These are phyloP conservation scores for Triplophysa tibetana DNA, from an alignment of 2,113 vertebrate genomes.

Conservation along the genomic window DNA sequence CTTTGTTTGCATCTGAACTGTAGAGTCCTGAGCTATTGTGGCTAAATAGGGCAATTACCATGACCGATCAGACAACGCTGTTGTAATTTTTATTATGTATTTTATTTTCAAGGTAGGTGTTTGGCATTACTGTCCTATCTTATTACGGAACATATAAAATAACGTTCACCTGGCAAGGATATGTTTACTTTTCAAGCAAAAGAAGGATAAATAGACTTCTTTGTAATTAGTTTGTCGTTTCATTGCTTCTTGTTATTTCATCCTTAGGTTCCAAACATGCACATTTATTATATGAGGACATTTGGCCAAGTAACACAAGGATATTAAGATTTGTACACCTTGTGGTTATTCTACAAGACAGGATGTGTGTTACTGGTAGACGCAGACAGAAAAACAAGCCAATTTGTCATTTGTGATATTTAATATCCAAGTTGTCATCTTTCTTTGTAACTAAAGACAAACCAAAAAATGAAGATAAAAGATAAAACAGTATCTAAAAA, in stretches of 20 bases:
- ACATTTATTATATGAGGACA: constrained; percentile 58
- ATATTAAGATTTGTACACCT: constrained; percentile 61
- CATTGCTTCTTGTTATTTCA: constrained; percentile 27
- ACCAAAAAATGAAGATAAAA: not conserved
- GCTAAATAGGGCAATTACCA: constrained; percentile 70
- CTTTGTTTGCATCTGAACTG: constrained; percentile 60
- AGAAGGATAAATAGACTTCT: constrained; percentile 39
- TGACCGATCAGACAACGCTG: constrained; percentile 74
- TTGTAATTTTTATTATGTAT: constrained; percentile 65
- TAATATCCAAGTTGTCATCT: not conserved
- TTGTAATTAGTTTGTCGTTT: constrained; percentile 35
- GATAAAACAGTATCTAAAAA: not conserved
- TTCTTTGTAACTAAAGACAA: not conserved
- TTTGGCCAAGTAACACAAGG: constrained; percentile 64
- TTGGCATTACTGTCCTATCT: constrained; percentile 69
- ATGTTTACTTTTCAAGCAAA: constrained; percentile 59
- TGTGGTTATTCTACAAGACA: constrained; percentile 60
- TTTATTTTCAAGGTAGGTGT: constrained; percentile 66
- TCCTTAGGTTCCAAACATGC: constrained; percentile 44
- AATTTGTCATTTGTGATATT: not conserved
- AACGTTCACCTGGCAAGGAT: constrained; percentile 64
- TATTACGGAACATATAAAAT: constrained; percentile 63
- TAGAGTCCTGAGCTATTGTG: constrained; percentile 65
- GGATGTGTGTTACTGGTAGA: constrained; percentile 63
- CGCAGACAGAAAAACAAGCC: constrained; percentile 42